Base-by-base conservation (phyloP, 2,888 invertebrate species). In the Amorpha juglandis region DNA sequence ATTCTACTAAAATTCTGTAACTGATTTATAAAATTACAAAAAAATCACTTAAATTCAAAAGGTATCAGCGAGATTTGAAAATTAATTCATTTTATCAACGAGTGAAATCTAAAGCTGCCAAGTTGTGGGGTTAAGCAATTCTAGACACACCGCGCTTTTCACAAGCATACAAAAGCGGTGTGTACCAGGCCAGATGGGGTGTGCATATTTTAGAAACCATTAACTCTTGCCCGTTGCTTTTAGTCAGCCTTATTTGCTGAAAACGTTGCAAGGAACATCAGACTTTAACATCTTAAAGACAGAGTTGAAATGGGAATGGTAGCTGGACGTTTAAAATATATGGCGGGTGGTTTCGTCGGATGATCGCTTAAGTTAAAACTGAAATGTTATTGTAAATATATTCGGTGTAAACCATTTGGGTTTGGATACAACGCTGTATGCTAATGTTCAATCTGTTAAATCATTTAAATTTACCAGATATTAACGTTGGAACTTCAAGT, bases 121-220 rank as follows among this genome's bases (percentile, higher is more conserved):
- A 50, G 58, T 42, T 35, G 58, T 19, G 12, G 19, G 38, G 12
- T 19, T 42, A 42, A 58, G 19, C 38, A 42, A 12, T 42, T 35
- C 53, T 16, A 38, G 11, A 16, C 19, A 58, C 55, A 38, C 42
- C 19, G 19, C 58, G 11, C 38, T 8, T 11, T 16, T 58, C 58
- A 58, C 16, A 4, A 0, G n/a, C 38, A 9, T 42, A 42, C 42
- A 42, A 38, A 38, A 62, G 50, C 64, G 66, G 68, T 50, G 53
- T 68, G 69, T 71, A 69, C 69, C 67, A 71, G 45, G 64, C 67
- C 64, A 73, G 73, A 72, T 70, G 70, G 67, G 68, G 52, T 62
- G 65, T 76, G 71, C 71, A 76, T 76, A 76, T 76, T 76, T 76
- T 70, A 76, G 70, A 76, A 69, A 64, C 70, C 71, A 76, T 74